phyloP scores from a whole-genome alignment of 2,113 vertebrate genomes.

The Vombatus ursinus region DNA sequence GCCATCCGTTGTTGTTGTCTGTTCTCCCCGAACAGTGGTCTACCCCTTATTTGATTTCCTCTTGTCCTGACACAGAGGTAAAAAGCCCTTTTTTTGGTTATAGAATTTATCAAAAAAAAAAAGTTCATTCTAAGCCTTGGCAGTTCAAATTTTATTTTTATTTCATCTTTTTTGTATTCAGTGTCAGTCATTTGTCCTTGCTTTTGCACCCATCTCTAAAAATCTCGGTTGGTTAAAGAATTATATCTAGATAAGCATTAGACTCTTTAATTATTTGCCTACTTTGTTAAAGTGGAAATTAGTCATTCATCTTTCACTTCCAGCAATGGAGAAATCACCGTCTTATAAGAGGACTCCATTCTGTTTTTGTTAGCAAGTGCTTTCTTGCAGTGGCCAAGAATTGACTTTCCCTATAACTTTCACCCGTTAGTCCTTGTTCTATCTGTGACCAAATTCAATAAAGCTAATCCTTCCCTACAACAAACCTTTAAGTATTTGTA shows the following conservation, averaged over 20 bases:
- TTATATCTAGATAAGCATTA: neutral
- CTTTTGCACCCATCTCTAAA: neutral
- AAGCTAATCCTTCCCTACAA: neutral
- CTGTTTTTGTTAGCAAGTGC: neutral
- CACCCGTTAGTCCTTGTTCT: neutral
- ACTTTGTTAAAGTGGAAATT: neutral
- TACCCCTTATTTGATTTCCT: neutral
- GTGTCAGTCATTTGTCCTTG: neutral
- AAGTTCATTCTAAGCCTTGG: neutral
- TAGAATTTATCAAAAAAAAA: neutral
- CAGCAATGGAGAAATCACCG: neutral
- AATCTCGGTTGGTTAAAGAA: neutral
- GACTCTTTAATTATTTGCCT: neutral
- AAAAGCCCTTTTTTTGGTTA: neutral
- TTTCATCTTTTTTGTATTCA: neutral
- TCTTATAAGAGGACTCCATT: neutral
- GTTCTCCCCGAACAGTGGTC: neutral
- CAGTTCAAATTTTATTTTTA: neutral
- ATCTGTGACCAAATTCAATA: neutral
- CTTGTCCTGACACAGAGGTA: neutral
- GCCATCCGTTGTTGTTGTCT: neutral
- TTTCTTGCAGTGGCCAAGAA: neutral
- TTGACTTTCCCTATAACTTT: neutral
- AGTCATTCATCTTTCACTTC: neutral
- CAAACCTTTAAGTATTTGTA: neutral